Evolutionary conservation across 2,113 vertebrate genomes (phyloP), one percentile per base, ranked within the genome.

Genomic region (Aptenodytes patagonicus): DNA sequence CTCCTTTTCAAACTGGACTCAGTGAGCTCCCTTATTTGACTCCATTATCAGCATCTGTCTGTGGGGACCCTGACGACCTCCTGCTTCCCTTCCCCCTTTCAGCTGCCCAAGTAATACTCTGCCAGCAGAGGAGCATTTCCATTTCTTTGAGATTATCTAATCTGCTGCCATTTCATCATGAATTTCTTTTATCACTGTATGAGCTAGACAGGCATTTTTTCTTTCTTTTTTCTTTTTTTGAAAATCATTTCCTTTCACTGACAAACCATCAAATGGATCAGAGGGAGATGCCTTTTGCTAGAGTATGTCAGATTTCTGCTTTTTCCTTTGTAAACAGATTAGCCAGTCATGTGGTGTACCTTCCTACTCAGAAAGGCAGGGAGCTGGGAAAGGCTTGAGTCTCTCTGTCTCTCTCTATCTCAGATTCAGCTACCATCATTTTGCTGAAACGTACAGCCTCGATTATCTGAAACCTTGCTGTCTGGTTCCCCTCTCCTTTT

Each of bases 71-170:
- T 89, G 38, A 58, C 72, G 86, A 88, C 91, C 82, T 96, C 80
- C 49, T 93, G 60, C 90, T 87, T 94, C 85, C 94, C 72, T 88
- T 78, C 69, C 76, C 87, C 65, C 87, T 96, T 54, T 44, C 81
- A 94, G 81, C 76, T 96, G 84, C 96, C 95, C 90, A 85, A 97
- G 87, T 90, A 93, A 46, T 95, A 90, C 68, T 94, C 91, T 91
- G 87, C 92, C 79, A 95, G 94, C 92, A 95, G 95, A 97, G 95
- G 91, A 69, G 80, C 98, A 97, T 98, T 95, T 98, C 95, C 98
- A 98, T 98, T 95, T 96, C 94, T 98, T 96, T 90, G 92, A 98
- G 97, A 97, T 97, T 87, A 97, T 94, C 96, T 96, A 94, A 97
- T 96, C 97, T 96, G 98, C 98, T 97, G 57, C 93, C 97, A 96